Conservation (phyloP, 2,888 invertebrate species). For the Brenthis ino region DNA sequence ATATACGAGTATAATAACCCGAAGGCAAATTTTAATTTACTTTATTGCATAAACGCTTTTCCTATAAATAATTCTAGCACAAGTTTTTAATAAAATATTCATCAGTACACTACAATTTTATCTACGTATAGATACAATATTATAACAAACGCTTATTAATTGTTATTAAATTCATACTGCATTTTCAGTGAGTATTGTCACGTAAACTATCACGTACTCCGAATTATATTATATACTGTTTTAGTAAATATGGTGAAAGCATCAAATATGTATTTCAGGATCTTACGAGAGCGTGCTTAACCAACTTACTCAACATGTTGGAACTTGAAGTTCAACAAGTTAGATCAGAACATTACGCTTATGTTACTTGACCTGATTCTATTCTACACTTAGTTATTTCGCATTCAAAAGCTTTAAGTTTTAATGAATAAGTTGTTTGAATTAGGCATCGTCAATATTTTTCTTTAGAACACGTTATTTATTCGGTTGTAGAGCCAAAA, state of each 20-base stretch:
- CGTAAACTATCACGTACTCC: no score
- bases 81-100: no score
- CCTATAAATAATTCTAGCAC: no score
- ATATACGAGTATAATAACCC: no score
- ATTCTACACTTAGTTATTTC: slow-evolving; percentile 22
- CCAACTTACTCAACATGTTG: slow-evolving; percentile 30
- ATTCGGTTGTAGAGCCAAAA: no score
- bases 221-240: slow-evolving; percentile 11
- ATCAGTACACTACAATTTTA: no score
- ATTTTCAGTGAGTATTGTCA: no score
- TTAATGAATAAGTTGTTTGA: slow-evolving; percentile 19
- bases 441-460: slow-evolving; percentile 8
- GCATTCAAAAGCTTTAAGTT: slow-evolving; percentile 11
- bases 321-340: slow-evolving; percentile 35
- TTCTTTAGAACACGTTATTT: neutral
- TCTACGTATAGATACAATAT: no score
- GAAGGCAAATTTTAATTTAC: no score
- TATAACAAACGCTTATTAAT: no score
- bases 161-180: no score
- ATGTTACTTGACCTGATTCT: slow-evolving; percentile 34
- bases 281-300: slow-evolving; percentile 23
- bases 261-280: slow-evolving; percentile 27
- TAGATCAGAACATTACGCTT: slow-evolving; percentile 33
- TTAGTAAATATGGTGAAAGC: slow-evolving; percentile 25
- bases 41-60: no score